phyloP scores from a whole-genome alignment of 2,888 invertebrate genomes.

The Chromoteleia sp. region DNA sequence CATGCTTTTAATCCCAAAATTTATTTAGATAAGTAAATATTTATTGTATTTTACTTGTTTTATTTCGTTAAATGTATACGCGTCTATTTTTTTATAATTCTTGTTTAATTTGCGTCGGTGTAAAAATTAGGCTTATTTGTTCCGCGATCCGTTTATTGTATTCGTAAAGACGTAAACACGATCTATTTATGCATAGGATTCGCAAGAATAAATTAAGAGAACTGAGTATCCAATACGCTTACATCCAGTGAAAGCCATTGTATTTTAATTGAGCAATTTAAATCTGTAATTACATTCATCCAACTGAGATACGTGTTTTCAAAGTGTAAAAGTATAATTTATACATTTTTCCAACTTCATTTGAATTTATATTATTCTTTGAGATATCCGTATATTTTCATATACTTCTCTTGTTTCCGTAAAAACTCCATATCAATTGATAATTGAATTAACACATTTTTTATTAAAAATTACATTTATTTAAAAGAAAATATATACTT shows the following conservation, averaged over 20 bases:
- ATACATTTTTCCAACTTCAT: conserved; percentile 10
- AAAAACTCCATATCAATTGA: too few species aligned
- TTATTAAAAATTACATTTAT: too few species aligned
- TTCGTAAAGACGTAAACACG: neutral
- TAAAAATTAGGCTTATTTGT: neutral
- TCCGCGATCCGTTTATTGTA: neutral
- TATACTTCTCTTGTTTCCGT: too few species aligned
- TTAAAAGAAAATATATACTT: too few species aligned
- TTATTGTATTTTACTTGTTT: too few species aligned
- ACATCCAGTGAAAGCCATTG: conserved; percentile 6
- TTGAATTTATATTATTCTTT: neutral
- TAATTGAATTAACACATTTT: too few species aligned
- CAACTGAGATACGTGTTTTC: neutral
- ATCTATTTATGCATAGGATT: conserved; percentile 2
- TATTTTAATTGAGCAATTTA: conserved; percentile 41
- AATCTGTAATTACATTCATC: conserved; percentile 14
- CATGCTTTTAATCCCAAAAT: too few species aligned
- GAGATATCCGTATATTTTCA: too few species aligned
- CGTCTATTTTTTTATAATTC: too few species aligned
- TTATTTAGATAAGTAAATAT: too few species aligned
- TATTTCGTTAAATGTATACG: too few species aligned
- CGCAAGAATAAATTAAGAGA: conserved; percentile 24
- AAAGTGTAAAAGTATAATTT: neutral
- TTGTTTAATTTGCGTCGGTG: neutral
- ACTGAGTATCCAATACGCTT: neutral